Percentiles rank a stretch among this genome's conserved stretches.
Conservation (phyloP, 2,113 vertebrate species). For the Gobius niger region DNA sequence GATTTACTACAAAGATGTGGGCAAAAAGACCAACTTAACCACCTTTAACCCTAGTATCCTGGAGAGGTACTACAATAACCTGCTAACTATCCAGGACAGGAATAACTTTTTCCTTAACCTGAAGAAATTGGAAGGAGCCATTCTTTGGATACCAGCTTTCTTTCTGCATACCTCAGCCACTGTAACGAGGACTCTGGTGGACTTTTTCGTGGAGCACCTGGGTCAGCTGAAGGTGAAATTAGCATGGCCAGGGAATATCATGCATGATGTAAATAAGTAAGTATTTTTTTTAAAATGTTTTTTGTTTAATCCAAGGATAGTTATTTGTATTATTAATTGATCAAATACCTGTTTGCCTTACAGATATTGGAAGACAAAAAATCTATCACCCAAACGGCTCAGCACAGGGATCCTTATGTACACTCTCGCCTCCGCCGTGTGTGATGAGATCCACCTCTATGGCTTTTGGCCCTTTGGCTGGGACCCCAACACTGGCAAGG, state of each 20-base stretch:
- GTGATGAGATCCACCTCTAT: slow-evolving; percentile 94
- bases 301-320: not conserved
- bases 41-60: slow-evolving; percentile 99
- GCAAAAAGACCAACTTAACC: slow-evolving; percentile 94
- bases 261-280: slow-evolving; percentile 97
- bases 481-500: slow-evolving; percentile 94
- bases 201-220: slow-evolving; percentile 97
- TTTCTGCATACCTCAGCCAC: slow-evolving; percentile 97
- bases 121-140: slow-evolving; percentile 94
- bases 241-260: slow-evolving; percentile 98
- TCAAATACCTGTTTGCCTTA: not conserved
- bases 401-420: slow-evolving; percentile 99
- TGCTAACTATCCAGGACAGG: slow-evolving; percentile 95
- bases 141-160: slow-evolving; percentile 98
- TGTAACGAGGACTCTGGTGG: slow-evolving; percentile 93
- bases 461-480: slow-evolving; percentile 99
- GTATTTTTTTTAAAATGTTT: slow-evolving; percentile 12
- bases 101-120: slow-evolving; percentile 97
- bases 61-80: slow-evolving; percentile 98
- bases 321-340: not conserved
- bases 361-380: slow-evolving; percentile 98
- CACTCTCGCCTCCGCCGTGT: slow-evolving; percentile 90
- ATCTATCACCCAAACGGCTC: slow-evolving; percentile 92
- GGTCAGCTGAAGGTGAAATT: slow-evolving; percentile 91
- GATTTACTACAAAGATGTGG: slow-evolving; percentile 91